These are phyloP conservation scores for Eupithecia subumbrata DNA, from an alignment of 2,888 invertebrate genomes.

Conservation along the genomic window DNA sequence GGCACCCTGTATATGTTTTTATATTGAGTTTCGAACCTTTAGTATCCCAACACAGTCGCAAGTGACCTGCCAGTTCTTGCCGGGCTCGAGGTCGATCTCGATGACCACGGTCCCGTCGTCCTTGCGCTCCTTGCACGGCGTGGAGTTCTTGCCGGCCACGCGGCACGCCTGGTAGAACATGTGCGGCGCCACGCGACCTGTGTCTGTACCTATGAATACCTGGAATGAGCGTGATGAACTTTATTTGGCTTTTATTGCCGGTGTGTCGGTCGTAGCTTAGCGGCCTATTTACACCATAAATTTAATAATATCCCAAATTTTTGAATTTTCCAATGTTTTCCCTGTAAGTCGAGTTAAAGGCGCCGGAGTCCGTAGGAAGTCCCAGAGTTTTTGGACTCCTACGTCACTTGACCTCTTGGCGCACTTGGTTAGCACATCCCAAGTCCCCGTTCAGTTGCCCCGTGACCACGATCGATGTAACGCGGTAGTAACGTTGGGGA, in stretches of 20 bases:
- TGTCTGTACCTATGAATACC: slow-evolving; percentile 96
- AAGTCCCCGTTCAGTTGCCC: no score
- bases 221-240: slow-evolving; percentile 48
- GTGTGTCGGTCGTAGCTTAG: neutral
- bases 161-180: slow-evolving; percentile 99
- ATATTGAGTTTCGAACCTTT: slow-evolving; percentile 79
- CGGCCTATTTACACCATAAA: neutral
- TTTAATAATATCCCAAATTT: no score
- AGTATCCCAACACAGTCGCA: slow-evolving; percentile 99
- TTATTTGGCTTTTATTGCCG: neutral
- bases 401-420: no score
- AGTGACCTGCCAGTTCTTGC: slow-evolving; percentile 95
- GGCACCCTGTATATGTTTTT: no score
- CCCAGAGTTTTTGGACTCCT: no score
- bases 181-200: slow-evolving; percentile 95
- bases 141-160: slow-evolving; percentile 98
- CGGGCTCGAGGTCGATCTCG: slow-evolving; percentile 94
- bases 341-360: no score
- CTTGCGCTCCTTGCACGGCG: slow-evolving; percentile 94
- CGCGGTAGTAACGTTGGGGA: no score
- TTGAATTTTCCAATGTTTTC: no score
- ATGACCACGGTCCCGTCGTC: slow-evolving; percentile 97
- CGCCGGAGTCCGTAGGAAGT: no score
- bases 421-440: no score
- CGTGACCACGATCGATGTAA: no score